These are phyloP conservation scores for Rhyzopertha dominica DNA, from an alignment of 1,140 invertebrate genomes.

Conservation along the genomic window DNA sequence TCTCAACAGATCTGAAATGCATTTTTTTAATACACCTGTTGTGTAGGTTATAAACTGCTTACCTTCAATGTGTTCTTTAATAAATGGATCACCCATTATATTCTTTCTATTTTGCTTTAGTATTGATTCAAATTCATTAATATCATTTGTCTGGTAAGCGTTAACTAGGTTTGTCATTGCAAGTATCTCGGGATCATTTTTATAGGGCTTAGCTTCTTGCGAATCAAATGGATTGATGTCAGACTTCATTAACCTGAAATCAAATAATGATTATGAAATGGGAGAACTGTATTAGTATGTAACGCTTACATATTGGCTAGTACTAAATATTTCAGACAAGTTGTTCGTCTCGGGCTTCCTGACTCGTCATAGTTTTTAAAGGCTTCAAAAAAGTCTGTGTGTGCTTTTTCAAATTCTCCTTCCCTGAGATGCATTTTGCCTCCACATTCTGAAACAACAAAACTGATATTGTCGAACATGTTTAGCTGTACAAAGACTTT, in stretches of 20 bases:
- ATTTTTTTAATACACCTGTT: constrained; percentile 14
- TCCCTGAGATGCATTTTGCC: constrained; percentile 99
- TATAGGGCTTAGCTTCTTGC: constrained; percentile 99
- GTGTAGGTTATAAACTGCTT: constrained; percentile 16
- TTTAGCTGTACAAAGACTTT: too few relatives aligned
- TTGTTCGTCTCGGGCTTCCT: constrained; percentile 93
- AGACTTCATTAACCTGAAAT: constrained; percentile 83
- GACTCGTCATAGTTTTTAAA: constrained; percentile 99
- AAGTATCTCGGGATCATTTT: constrained; percentile 98
- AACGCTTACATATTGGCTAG: constrained; percentile 90
- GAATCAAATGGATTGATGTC: constrained; percentile 99
- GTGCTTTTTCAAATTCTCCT: constrained; percentile 97
- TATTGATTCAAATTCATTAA: constrained; percentile 97
- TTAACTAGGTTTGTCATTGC: constrained; percentile 99
- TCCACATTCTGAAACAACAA: constrained; percentile 73
- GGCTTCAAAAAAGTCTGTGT: constrained; percentile 99
- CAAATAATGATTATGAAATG: constrained; percentile 7
- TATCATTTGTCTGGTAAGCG: constrained; percentile 99
- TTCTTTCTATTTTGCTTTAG: constrained; percentile 91
- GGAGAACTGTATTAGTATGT: not conserved
- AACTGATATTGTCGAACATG: too few relatives aligned
- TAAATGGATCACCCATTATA: constrained; percentile 99
- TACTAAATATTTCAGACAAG: constrained; percentile 97
- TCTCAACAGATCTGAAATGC: constrained; percentile 75
- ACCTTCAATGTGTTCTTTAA: constrained; percentile 97